These are phyloP conservation scores for Vulpes lagopus DNA, from an alignment of 2,113 vertebrate genomes.

Conservation along the genomic window DNA sequence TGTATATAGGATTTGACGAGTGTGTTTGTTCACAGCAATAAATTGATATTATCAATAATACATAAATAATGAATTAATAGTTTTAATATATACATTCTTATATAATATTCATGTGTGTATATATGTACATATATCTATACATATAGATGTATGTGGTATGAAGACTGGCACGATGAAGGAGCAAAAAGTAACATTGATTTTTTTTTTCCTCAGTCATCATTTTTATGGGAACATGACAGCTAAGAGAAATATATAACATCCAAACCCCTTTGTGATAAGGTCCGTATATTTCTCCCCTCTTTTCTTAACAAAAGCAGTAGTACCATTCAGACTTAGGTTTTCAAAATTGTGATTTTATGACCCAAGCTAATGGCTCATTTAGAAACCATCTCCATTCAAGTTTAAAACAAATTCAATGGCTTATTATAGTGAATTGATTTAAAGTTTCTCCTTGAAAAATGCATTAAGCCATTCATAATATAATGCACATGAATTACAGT, in stretches of 20 bases:
- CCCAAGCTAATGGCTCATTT: conserved; percentile 26
- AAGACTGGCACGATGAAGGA: neutral
- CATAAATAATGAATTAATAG: neutral
- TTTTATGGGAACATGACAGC: conserved; percentile 65
- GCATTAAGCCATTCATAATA: conserved; percentile 21
- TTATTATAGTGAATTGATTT: conserved; percentile 55
- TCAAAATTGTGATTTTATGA: conserved; percentile 51
- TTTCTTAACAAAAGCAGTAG: conserved; percentile 28
- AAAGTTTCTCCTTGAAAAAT: conserved; percentile 55
- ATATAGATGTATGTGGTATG: neutral
- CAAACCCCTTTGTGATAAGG: neutral
- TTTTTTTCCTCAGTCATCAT: neutral
- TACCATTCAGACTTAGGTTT: neutral
- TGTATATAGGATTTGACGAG: neutral
- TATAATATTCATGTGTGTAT: neutral
- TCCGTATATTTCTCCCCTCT: neutral
- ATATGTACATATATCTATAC: neutral
- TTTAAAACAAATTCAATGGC: conserved; percentile 29
- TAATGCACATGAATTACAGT: neutral
- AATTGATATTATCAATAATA: neutral
- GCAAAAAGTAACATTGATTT: conserved; percentile 38
- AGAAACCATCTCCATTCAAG: conserved; percentile 22
- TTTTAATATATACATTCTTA: neutral
- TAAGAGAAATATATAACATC: conserved; percentile 58
- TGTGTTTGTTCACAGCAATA: neutral